Conservation (phyloP, 37 sponge, comb jelly and placozoan species). For the Tethya wilhelma region DNA sequence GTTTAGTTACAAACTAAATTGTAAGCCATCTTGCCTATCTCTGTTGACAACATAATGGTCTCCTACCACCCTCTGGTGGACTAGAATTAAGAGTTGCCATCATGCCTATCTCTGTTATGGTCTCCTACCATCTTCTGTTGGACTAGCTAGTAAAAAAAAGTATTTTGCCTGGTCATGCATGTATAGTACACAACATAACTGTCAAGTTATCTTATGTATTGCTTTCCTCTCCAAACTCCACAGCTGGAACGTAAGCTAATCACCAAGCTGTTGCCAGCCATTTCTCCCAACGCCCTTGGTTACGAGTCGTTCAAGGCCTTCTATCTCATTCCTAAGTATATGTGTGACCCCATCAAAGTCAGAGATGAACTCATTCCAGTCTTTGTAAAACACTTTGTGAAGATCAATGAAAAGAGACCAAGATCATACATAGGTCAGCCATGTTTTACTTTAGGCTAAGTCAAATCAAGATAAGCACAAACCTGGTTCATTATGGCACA, state of each 20-base stretch:
- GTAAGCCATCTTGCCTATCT: no score
- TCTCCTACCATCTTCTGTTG: no score
- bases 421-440: no score
- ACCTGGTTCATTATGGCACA: no score
- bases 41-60: no score
- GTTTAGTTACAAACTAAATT: no score
- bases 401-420: constrained; percentile 26
- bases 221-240: background rate
- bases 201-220: background rate
- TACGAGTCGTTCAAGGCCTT: background rate
- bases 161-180: background rate
- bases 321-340: constrained; percentile 3
- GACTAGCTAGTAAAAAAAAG: no score
- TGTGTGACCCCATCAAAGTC: background rate
- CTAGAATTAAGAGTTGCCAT: no score
- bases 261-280: background rate
- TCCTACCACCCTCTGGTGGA: no score
- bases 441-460: no score
- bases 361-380: background rate
- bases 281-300: background rate
- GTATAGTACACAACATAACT: background rate
- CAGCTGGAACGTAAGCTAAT: background rate
- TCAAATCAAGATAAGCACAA: no score
- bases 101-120: no score
- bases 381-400: constrained; percentile 2